Evolutionary conservation across 2,113 vertebrate genomes (phyloP).

Genomic region (Sinocyclocheilus anophthalmus): DNA sequence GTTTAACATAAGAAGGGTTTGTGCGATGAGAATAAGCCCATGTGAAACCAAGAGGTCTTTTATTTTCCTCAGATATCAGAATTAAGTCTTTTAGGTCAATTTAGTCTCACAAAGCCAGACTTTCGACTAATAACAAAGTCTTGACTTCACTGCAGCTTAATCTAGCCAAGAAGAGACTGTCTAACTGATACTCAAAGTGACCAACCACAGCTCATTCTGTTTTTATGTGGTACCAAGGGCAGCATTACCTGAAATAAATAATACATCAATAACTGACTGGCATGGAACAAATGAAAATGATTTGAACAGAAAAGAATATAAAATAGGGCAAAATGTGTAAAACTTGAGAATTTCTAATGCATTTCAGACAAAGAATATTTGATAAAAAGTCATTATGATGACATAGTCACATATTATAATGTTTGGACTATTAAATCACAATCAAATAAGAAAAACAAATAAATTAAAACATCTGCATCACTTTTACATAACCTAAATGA

Average conservation of each 20-base stretch:
- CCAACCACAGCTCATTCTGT: neutral
- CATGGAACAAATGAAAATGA: no score
- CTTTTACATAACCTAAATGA: neutral
- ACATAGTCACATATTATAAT: neutral
- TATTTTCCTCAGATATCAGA: constrained; percentile 44
- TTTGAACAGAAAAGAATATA: neutral
- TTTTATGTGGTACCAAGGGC: neutral
- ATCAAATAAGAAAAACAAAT: neutral
- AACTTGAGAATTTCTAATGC: no score
- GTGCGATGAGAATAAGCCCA: constrained; percentile 45
- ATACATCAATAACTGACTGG: no score
- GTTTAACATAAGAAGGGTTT: constrained; percentile 71
- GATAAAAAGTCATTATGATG: neutral
- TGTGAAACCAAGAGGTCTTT: constrained; percentile 43
- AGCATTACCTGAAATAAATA: no score
- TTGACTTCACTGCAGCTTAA: neutral
- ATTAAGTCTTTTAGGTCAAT: neutral
- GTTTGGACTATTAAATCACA: neutral
- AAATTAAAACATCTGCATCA: neutral
- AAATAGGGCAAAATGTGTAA: neutral
- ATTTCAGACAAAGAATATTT: neutral
- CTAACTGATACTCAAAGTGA: neutral
- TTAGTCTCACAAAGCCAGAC: no score
- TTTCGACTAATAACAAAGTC: neutral
- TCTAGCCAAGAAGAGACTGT: neutral